A percentile compares a stretch with the other conserved stretches of the same genome.
Conservation (phyloP, 2,888 invertebrate species). For the Gibbula magus region DNA sequence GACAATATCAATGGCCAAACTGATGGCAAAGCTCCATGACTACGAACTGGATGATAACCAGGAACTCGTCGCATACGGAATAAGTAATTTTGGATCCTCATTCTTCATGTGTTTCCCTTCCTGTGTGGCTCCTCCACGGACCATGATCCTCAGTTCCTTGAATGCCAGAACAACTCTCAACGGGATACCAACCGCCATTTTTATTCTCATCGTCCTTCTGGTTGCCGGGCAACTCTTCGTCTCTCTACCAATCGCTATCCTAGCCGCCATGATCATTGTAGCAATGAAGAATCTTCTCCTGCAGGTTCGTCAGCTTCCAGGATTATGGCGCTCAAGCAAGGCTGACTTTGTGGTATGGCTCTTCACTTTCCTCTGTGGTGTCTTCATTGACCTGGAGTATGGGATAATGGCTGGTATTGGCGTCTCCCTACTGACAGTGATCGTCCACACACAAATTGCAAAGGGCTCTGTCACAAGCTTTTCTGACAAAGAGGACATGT, state of each 20-base stretch:
- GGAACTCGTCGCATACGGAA: slow-evolving; percentile 74
- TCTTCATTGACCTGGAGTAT: slow-evolving; percentile 60
- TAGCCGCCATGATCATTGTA: slow-evolving; percentile 76
- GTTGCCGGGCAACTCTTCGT: slow-evolving; percentile 64
- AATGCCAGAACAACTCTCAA: slow-evolving; percentile 62
- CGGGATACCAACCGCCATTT: slow-evolving; percentile 55
- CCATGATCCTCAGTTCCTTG: slow-evolving; percentile 60
- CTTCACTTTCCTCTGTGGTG: slow-evolving; percentile 52
- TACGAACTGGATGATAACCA: slow-evolving; percentile 71
- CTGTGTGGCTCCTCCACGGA: slow-evolving; percentile 69
- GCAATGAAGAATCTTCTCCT: slow-evolving; percentile 76
- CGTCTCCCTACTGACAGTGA: slow-evolving; percentile 50
- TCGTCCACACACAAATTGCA: slow-evolving; percentile 49
- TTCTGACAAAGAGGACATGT: slow-evolving; percentile 36
- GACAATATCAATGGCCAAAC: slow-evolving; percentile 68
- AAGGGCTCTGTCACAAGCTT: slow-evolving; percentile 41
- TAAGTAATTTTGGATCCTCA: slow-evolving; percentile 67
- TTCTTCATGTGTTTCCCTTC: slow-evolving; percentile 74
- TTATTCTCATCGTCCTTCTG: slow-evolving; percentile 64
- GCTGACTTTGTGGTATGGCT: slow-evolving; percentile 81
- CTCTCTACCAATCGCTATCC: slow-evolving; percentile 66
- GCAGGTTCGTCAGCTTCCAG: slow-evolving; percentile 82
- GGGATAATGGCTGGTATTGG: slow-evolving; percentile 64
- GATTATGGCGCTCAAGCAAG: slow-evolving; percentile 85
- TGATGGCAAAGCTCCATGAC: slow-evolving; percentile 68